Conservation (phyloP, 2,888 invertebrate species). For the Pardosa pseudoannulata region DNA sequence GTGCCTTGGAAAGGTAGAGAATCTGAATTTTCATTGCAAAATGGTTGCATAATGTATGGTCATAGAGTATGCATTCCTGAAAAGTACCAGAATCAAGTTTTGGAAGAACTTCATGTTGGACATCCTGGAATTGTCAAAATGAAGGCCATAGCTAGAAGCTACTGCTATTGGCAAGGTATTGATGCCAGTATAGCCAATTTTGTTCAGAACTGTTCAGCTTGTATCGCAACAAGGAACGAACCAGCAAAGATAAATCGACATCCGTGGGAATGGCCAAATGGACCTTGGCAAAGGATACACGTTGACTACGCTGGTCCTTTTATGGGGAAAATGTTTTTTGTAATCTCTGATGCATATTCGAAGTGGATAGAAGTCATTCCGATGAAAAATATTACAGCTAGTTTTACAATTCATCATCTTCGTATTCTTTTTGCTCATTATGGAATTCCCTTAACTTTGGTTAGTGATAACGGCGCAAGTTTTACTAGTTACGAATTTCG, state of each 20-base stretch:
- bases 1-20: slow-evolving; percentile 51
- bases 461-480: slow-evolving; percentile 55
- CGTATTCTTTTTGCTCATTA: slow-evolving; percentile 45
- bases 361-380: slow-evolving; percentile 76
- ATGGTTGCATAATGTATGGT: slow-evolving; percentile 52
- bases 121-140: slow-evolving; percentile 46
- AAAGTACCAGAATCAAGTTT: slow-evolving; percentile 51
- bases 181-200: slow-evolving; percentile 45
- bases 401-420: slow-evolving; percentile 30
- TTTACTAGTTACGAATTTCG: slow-evolving; percentile 29
- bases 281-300: slow-evolving; percentile 77
- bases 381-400: slow-evolving; percentile 31
- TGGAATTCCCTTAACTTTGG: slow-evolving; percentile 45
- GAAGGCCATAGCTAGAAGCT: slow-evolving; percentile 43
- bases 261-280: slow-evolving; percentile 52
- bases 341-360: slow-evolving; percentile 77
- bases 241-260: slow-evolving; percentile 52
- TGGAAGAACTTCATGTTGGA: slow-evolving; percentile 55
- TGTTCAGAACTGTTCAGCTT: slow-evolving; percentile 52
- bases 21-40: slow-evolving; percentile 51
- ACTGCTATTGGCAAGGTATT: slow-evolving; percentile 49
- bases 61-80: slow-evolving; percentile 55
- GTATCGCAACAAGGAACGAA: slow-evolving; percentile 48
- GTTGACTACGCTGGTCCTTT: slow-evolving; percentile 78
- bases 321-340: slow-evolving; percentile 75